Conservation (phyloP, 2,888 invertebrate genomes). For the Callimorpha dominula region DNA sequence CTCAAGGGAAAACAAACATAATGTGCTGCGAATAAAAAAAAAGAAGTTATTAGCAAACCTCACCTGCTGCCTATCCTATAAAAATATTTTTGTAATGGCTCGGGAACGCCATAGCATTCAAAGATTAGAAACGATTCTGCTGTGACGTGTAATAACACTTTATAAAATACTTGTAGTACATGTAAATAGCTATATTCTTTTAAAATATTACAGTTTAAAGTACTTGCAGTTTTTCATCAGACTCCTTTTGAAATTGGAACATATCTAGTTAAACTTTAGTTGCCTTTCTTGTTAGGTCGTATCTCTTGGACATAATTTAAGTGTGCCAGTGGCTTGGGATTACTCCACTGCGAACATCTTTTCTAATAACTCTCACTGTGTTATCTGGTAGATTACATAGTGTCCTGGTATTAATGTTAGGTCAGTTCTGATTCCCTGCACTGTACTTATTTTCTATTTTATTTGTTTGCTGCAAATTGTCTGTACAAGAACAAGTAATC, state of each 20-base stretch:
- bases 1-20: too few species aligned
- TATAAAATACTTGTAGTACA: too few species aligned
- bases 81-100: too few species aligned
- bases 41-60: too few species aligned
- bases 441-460: background rate
- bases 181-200: too few species aligned
- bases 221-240: slow-evolving; percentile 7
- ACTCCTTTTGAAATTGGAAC: slow-evolving; percentile 13
- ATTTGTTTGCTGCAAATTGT: background rate
- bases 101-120: too few species aligned
- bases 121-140: too few species aligned
- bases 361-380: slow-evolving; percentile 38
- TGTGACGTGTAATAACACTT: too few species aligned
- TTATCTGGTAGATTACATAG: background rate
- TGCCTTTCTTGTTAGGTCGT: slow-evolving; percentile 30
- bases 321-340: slow-evolving; percentile 35
- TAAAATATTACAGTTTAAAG: too few species aligned
- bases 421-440: background rate
- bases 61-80: too few species aligned
- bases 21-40: too few species aligned
- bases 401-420: background rate
- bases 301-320: slow-evolving; percentile 39
- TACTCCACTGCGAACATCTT: slow-evolving; percentile 31
- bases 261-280: slow-evolving; percentile 26
- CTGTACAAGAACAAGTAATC: too few species aligned